Percentiles rank a stretch among this genome's conserved stretches.
phyloP scores from a whole-genome alignment of 2,113 vertebrate genomes.

The Atlantisia rogersi region DNA sequence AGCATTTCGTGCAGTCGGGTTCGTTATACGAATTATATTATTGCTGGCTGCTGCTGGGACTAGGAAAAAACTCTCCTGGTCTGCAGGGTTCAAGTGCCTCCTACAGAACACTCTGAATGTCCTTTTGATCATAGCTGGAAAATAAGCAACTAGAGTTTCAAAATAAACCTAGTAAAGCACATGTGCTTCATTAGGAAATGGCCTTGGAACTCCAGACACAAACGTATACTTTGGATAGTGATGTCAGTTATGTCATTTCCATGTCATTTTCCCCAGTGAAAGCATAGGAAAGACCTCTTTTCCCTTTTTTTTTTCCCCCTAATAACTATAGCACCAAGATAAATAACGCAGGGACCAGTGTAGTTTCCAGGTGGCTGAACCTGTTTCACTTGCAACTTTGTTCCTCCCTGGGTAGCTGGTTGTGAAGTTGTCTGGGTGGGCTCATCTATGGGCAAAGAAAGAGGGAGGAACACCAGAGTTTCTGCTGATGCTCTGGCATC shows the following conservation, averaged over 20 bases:
- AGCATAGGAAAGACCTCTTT: conserved; percentile 61
- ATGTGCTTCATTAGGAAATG: conserved; percentile 75
- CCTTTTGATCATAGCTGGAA: conserved; percentile 78
- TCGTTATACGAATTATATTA: conserved; percentile 33
- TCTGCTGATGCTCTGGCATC: background rate
- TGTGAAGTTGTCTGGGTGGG: background rate
- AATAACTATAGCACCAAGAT: conserved; percentile 12
- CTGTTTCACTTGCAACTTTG: background rate
- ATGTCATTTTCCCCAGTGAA: conserved; percentile 54
- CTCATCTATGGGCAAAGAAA: background rate
- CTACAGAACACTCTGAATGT: conserved; percentile 49
- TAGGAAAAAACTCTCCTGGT: conserved; percentile 43
- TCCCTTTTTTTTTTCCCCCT: background rate
- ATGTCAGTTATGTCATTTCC: conserved; percentile 66
- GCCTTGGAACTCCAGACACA: conserved; percentile 59
- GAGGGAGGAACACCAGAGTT: background rate
- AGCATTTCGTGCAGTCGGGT: background rate
- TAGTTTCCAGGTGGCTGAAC: background rate
- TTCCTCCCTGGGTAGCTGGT: background rate
- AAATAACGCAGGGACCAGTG: conserved; percentile 17
- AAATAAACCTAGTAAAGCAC: conserved; percentile 75
- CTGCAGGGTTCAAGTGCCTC: conserved; percentile 61
- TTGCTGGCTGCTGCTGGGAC: conserved; percentile 52
- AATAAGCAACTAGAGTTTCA: conserved; percentile 78
- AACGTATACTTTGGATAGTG: conserved; percentile 56